Base-by-base conservation (phyloP, 2,888 invertebrate genomes). In the Melieria omissa region DNA sequence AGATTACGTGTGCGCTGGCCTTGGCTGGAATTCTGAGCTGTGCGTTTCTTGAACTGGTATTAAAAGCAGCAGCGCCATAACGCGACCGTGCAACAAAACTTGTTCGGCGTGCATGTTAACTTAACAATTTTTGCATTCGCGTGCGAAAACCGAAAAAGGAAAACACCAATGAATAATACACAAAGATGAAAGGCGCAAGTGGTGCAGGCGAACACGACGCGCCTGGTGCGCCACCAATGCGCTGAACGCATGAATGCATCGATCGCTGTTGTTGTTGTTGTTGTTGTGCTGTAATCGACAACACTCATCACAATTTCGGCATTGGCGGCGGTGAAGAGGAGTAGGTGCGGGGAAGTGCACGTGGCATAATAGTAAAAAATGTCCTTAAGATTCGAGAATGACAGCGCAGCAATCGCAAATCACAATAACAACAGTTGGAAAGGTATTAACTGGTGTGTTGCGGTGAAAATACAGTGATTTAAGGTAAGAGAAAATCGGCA, bases 31-130 rank as follows among this genome's bases (percentile, higher is more conserved):
- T 57, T 57, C 29, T 16, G n/a, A 14, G 29, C 29, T 29, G 14
- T 57, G 57, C 29, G 29, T 57, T 57, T 57, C 52, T 52, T 52
- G 7, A 52, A 52, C n/a, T n/a, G 52, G 52, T 6, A 52, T n/a
- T 52, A 12, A 9, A 12, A 52, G n/a, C 14, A 29, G 14, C 52
- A 52, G 5, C 12, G 14, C 52, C 6, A 52, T 3, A 52, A 12
- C 12, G 14, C 52, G 14, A 6, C 10, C 12, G 14, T 52, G 14
- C 5, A 4, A 52, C 52, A 29, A 52, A 52, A 52, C 52, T 52
- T 49, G 49, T 49, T 49, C 12, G 12, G 14, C 52, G 29, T 29
- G 29, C 29, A 29, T 29, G 29, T 29, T 29, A 29, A 29, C 29
- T 29, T 29, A 52, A 52, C 4, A 8, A 52, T 4, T 16, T 57